phyloP scores from a whole-genome alignment of 2,888 invertebrate genomes.

The Brenthis hecate region DNA sequence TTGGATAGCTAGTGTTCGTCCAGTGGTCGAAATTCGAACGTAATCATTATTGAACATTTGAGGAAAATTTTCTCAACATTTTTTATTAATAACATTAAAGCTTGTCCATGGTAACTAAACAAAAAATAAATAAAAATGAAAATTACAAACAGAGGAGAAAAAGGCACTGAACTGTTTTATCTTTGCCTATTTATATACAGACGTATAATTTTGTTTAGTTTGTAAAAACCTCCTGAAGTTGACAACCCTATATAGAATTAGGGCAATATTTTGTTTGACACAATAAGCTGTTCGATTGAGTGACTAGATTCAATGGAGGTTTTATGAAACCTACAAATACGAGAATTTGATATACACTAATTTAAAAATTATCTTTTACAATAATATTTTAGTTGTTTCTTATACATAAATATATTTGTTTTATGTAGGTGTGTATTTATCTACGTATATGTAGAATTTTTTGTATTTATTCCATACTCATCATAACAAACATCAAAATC shows the following conservation, averaged over 20 bases:
- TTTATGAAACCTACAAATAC: conserved; percentile 20
- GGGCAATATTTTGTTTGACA: conserved; percentile 34
- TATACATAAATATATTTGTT: not conserved
- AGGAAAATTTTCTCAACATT: no score
- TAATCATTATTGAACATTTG: no score
- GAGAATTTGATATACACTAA: conserved; percentile 6
- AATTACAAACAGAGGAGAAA: no score
- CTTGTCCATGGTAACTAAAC: not conserved
- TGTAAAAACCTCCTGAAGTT: not conserved
- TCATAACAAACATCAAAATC: no score
- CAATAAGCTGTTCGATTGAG: conserved; percentile 33
- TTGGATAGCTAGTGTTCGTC: no score
- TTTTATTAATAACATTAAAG: not conserved
- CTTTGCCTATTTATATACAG: not conserved
- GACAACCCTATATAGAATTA: conserved; percentile 29
- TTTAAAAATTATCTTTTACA: conserved; percentile 1
- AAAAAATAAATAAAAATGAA: not conserved
- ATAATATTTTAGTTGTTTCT: not conserved
- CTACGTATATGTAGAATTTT: no score
- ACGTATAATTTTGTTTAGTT: not conserved
- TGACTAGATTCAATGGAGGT: conserved; percentile 26
- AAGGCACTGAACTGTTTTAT: no score
- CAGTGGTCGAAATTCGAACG: no score
- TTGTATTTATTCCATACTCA: no score
- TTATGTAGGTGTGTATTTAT: no score